A percentile compares a stretch with the other conserved stretches of the same genome.
Evolutionary conservation across 2,113 vertebrate species (phyloP).

Genomic region (Sapajus apella): DNA sequence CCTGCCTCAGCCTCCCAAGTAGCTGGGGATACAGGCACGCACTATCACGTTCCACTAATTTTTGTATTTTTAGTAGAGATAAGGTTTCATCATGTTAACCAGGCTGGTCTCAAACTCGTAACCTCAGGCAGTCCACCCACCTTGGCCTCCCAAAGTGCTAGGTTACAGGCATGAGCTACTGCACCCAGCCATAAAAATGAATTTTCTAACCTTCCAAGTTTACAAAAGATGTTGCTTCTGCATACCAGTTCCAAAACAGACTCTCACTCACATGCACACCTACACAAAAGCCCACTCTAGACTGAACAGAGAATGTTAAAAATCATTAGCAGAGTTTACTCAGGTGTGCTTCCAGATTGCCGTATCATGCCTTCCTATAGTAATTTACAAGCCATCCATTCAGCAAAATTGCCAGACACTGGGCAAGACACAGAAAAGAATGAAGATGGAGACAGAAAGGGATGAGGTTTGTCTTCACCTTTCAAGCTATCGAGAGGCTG

Average conservation of each 20-base stretch:
- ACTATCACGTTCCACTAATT: no score
- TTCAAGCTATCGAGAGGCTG: background rate
- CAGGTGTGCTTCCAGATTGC: background rate
- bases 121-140: no score
- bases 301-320: background rate
- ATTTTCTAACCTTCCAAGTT: conserved; percentile 17
- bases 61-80: no score
- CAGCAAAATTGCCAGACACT: background rate
- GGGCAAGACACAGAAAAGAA: background rate
- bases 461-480: background rate
- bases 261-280: background rate
- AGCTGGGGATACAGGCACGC: no score
- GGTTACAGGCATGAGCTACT: no score
- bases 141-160: no score
- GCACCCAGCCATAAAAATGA: background rate
- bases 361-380: background rate
- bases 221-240: background rate
- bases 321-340: background rate
- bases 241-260: background rate
- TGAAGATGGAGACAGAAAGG: background rate
- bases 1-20: no score
- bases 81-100: no score
- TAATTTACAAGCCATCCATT: background rate
- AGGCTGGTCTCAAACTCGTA: no score
- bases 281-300: background rate